Conservation (phyloP, 2,113 vertebrate species). For the Sisor rabdophorus region DNA sequence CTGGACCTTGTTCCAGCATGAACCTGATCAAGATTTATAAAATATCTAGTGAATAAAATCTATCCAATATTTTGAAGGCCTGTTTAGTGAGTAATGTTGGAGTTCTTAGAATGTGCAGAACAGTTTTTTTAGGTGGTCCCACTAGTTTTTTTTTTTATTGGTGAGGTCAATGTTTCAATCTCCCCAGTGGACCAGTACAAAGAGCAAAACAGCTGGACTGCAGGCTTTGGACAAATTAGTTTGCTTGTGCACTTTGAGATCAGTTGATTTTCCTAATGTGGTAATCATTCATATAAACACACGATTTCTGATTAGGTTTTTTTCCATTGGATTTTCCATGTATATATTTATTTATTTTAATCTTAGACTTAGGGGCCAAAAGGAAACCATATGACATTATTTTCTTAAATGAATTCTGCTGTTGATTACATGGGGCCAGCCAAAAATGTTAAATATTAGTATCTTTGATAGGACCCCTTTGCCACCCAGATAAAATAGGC, state of each 20-base stretch:
- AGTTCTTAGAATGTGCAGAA: not conserved
- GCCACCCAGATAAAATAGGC: not conserved
- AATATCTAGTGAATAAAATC: constrained; percentile 1
- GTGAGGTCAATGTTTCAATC: constrained; percentile 24
- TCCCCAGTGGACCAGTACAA: constrained; percentile 27
- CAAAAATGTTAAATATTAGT: not conserved
- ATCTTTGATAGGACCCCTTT: not conserved
- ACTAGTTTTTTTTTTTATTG: constrained; percentile 2
- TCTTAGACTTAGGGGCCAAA: not conserved
- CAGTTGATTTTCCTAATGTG: not conserved
- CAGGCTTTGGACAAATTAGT: constrained; percentile 15
- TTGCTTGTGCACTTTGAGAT: constrained; percentile 25
- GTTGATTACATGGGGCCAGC: not conserved
- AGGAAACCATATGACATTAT: not conserved
- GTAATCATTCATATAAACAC: not conserved
- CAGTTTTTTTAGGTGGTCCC: constrained; percentile 24
- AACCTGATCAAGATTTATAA: not conserved
- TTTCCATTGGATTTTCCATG: not conserved
- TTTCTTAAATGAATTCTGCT: not conserved
- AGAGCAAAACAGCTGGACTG: constrained; percentile 9
- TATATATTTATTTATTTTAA: not conserved
- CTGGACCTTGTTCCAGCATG: not conserved
- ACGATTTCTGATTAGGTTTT: not conserved
- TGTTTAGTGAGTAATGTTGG: not conserved
- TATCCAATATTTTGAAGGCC: not conserved